Percentiles rank a stretch among this genome's conserved stretches.
Evolutionary conservation across 2,888 invertebrate species (phyloP).

Genomic region (Rapana venosa): DNA sequence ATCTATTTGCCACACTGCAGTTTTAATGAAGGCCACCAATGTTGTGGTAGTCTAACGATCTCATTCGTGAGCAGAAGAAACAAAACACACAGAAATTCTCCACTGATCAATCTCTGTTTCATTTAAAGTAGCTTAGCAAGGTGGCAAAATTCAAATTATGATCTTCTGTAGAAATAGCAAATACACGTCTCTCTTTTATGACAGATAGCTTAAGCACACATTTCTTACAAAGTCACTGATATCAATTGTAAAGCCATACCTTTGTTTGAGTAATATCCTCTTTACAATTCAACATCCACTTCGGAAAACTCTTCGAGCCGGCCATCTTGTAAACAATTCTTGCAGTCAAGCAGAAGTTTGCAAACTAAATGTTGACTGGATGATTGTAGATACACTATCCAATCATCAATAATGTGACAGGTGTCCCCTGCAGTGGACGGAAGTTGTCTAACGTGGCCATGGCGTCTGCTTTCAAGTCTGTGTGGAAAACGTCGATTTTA

Average conservation of each 20-base stretch:
- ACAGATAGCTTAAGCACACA: too few species aligned
- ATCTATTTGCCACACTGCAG: too few species aligned
- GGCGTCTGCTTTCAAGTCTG: slow-evolving; percentile 46
- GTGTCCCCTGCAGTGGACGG: not conserved
- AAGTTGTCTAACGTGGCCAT: slow-evolving; percentile 26
- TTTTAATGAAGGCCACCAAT: too few species aligned
- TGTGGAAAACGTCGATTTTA: not conserved
- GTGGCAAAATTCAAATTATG: too few species aligned
- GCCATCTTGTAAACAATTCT: slow-evolving; percentile 70
- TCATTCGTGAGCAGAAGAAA: too few species aligned
- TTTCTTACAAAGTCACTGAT: too few species aligned
- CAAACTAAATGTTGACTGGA: slow-evolving; percentile 57
- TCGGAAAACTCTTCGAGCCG: slow-evolving; percentile 64
- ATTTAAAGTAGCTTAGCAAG: too few species aligned
- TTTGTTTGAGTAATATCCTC: slow-evolving; percentile 68
- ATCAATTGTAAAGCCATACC: slow-evolving; percentile 50
- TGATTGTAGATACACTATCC: not conserved
- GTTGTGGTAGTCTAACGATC: too few species aligned
- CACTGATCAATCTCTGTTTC: too few species aligned
- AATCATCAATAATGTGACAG: slow-evolving; percentile 4
- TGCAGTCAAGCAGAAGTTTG: slow-evolving; percentile 50
- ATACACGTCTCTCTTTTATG: too few species aligned
- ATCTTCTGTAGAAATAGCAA: too few species aligned
- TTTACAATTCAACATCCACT: slow-evolving; percentile 72
- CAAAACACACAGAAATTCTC: too few species aligned